phyloP scores from a whole-genome alignment of 2,888 invertebrate genomes.

The Drosophila borealis region DNA sequence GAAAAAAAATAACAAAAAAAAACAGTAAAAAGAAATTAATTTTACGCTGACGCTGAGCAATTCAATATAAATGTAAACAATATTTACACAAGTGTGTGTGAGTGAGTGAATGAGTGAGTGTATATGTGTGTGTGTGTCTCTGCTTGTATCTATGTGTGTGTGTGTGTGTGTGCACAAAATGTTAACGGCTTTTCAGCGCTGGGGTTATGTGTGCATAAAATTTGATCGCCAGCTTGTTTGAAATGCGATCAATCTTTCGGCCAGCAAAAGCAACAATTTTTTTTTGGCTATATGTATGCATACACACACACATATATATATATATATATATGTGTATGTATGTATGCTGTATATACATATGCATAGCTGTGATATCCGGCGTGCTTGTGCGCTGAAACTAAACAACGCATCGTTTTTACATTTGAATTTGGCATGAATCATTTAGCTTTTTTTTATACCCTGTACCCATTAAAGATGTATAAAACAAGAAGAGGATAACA shows the following conservation, averaged over 20 bases:
- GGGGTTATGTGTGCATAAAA: conserved; percentile 43
- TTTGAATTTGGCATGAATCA: conserved; percentile 69
- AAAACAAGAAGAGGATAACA: background rate
- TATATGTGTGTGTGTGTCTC: background rate
- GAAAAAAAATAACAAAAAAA: conserved; percentile 16
- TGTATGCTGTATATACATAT: conserved; percentile 6
- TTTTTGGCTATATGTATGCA: conserved; percentile 4
- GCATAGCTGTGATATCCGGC: conserved; percentile 46
- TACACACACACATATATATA: background rate
- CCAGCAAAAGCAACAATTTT: conserved; percentile 40
- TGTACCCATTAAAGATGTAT: conserved; percentile 16
- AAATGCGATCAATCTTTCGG: conserved; percentile 63
- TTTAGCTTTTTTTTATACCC: conserved; percentile 36
- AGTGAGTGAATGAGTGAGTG: conserved; percentile 2
- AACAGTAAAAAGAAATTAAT: conserved; percentile 8
- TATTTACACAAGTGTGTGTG: conserved; percentile 4
- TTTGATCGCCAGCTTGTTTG: conserved; percentile 57
- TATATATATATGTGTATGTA: background rate
- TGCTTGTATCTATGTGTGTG: conserved; percentile 1
- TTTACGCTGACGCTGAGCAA: conserved; percentile 51
- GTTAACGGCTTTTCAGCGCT: conserved; percentile 55
- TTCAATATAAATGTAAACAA: conserved; percentile 47
- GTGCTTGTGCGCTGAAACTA: conserved; percentile 45
- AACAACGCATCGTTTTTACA: conserved; percentile 68
- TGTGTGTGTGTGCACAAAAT: conserved; percentile 41